Evolutionary conservation across 1,140 invertebrate genomes (phyloP).

Genomic region (Pomacea maculata): DNA sequence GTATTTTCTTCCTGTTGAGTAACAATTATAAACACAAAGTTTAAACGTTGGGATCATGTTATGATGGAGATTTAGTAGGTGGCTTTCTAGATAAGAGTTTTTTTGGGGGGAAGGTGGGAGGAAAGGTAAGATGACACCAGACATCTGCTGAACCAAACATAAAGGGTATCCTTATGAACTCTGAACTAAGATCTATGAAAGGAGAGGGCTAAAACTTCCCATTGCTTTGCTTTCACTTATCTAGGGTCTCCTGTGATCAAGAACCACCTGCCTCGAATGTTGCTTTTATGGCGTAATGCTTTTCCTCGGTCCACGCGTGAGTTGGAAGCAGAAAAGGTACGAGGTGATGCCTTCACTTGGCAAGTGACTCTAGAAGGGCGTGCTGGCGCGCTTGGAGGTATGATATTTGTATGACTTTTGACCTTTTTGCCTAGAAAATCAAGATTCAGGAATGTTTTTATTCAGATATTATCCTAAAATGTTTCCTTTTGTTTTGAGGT

Average conservation of each 20-base stretch:
- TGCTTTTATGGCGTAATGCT: constrained; percentile 96
- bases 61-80: background rate
- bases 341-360: constrained; percentile 99
- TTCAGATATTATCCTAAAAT: no score
- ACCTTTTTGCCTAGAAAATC: no score
- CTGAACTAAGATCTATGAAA: no score
- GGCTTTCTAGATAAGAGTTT: background rate
- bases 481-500: no score
- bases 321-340: constrained; percentile 94
- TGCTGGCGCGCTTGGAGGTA: constrained; percentile 87
- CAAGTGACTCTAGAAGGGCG: constrained; percentile 96
- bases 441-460: no score
- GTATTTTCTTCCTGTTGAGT: background rate
- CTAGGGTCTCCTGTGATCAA: constrained; percentile 84
- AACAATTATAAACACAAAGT: background rate
- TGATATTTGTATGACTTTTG: background rate
- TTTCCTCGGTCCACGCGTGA: constrained; percentile 92
- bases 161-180: no score
- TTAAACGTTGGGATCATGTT: background rate
- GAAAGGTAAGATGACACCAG: background rate
- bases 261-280: constrained; percentile 79
- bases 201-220: no score
- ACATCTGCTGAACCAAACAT: background rate
- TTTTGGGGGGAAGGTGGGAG: background rate
- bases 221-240: background rate